These are phyloP conservation scores for Pseudochirops cupreus DNA, from an alignment of 2,797 vertebrate genomes.

Conservation along the genomic window DNA sequence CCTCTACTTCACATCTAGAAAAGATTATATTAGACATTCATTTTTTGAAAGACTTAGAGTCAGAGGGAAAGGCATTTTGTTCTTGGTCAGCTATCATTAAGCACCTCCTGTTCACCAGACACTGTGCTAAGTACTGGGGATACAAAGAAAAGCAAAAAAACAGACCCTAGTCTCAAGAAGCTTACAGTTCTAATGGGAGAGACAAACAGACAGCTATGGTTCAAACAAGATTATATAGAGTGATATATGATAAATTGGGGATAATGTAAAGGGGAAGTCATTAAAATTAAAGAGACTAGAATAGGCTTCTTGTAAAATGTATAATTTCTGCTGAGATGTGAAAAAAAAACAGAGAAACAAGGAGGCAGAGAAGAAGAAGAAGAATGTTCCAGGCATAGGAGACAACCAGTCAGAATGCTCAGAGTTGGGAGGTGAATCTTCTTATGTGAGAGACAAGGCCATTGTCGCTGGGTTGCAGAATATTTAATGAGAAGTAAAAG, in stretches of 20 bases:
- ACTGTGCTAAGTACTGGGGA: not conserved
- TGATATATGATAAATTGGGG: not conserved
- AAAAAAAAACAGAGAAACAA: not conserved
- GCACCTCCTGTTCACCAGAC: not conserved
- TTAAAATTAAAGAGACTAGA: not conserved
- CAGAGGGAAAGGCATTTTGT: conserved; percentile 43
- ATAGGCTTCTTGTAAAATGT: not conserved
- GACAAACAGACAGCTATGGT: not conserved
- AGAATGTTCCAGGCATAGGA: not conserved
- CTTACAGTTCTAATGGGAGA: not conserved
- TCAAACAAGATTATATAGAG: not conserved
- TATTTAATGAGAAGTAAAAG: not conserved
- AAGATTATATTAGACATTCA: not conserved
- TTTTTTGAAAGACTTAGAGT: conserved; percentile 50
- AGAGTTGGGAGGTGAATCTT: not conserved
- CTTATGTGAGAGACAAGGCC: not conserved
- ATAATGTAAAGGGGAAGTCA: not conserved
- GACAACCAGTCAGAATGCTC: not conserved
- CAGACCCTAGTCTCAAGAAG: not conserved
- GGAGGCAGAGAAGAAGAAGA: not conserved
- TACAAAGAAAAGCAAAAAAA: not conserved
- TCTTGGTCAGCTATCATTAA: not conserved
- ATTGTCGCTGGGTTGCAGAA: not conserved
- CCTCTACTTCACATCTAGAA: conserved; percentile 23
- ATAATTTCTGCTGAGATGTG: not conserved